Conservation (phyloP, 1,140 invertebrate genomes). For the Bombus confusus region DNA sequence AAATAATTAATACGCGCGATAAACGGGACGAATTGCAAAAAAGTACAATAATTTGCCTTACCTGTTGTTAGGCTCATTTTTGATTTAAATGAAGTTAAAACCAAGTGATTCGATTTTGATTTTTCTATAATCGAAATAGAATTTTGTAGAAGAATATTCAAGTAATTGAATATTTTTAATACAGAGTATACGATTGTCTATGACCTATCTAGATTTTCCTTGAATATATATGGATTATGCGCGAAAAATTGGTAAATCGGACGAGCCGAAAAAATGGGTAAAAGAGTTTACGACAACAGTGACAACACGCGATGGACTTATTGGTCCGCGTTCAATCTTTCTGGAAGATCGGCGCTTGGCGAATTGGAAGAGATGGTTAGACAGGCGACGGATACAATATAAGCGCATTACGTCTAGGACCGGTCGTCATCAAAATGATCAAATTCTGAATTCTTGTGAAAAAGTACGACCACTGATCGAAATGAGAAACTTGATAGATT, state of each 20-base stretch:
- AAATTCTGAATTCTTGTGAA: constrained; percentile 74
- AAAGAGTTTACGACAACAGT: background rate
- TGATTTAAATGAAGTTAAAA: background rate
- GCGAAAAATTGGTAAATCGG: constrained; percentile 63
- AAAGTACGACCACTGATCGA: constrained; percentile 68
- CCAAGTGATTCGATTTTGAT: background rate
- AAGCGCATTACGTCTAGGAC: constrained; percentile 34
- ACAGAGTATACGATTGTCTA: too few relatives aligned
- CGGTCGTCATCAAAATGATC: constrained; percentile 71
- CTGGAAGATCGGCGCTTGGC: constrained; percentile 66
- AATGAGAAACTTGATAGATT: constrained; percentile 68
- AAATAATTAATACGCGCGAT: background rate
- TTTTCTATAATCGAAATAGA: background rate
- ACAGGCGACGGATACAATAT: constrained; percentile 49
- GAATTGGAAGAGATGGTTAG: constrained; percentile 74
- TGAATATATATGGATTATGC: constrained; percentile 62
- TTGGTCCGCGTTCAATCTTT: background rate
- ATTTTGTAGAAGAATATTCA: background rate
- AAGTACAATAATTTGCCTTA: background rate
- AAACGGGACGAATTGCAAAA: background rate
- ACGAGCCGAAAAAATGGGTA: constrained; percentile 12
- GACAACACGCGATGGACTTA: background rate
- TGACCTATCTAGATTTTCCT: too few relatives aligned
- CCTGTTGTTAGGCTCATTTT: constrained; percentile 25
- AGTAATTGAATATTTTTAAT: background rate